Conservation (phyloP, 35 echinoderm and acorn worm species). For the Strongylocentrotus purpuratus region DNA sequence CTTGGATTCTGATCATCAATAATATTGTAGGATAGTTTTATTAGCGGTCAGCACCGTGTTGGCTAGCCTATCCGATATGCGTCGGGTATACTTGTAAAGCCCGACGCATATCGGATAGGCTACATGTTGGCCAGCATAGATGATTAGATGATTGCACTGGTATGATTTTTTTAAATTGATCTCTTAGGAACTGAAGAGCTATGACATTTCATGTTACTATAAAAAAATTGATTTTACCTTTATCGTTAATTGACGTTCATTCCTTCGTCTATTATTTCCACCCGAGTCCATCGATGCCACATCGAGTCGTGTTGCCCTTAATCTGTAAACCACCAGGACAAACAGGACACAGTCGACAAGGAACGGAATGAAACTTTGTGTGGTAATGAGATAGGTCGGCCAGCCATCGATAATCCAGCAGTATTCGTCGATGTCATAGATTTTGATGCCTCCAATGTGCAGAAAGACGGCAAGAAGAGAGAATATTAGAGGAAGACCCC, state of each 20-base stretch:
- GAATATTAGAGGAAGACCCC: slow-evolving; percentile 27
- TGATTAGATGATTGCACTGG: too few relatives aligned
- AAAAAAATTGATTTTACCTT: not conserved
- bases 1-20: too few relatives aligned
- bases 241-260: not conserved
- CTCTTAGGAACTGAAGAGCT: too few relatives aligned
- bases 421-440: not conserved
- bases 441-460: not conserved
- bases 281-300: not conserved
- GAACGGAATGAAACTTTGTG: not conserved
- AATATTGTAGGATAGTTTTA: too few relatives aligned
- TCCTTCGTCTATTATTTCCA: not conserved
- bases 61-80: too few relatives aligned
- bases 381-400: not conserved
- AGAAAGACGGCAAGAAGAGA: not conserved
- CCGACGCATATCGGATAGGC: too few relatives aligned
- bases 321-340: slow-evolving; percentile 26
- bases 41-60: too few relatives aligned
- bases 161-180: too few relatives aligned
- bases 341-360: not conserved
- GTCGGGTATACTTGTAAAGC: too few relatives aligned
- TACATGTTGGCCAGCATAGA: too few relatives aligned
- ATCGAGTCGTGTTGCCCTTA: not conserved
- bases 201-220: too few relatives aligned
- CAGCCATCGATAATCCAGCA: slow-evolving; percentile 18